These are phyloP conservation scores for Drosophila setosimentum DNA, from an alignment of 2,888 invertebrate species.

Conservation along the genomic window DNA sequence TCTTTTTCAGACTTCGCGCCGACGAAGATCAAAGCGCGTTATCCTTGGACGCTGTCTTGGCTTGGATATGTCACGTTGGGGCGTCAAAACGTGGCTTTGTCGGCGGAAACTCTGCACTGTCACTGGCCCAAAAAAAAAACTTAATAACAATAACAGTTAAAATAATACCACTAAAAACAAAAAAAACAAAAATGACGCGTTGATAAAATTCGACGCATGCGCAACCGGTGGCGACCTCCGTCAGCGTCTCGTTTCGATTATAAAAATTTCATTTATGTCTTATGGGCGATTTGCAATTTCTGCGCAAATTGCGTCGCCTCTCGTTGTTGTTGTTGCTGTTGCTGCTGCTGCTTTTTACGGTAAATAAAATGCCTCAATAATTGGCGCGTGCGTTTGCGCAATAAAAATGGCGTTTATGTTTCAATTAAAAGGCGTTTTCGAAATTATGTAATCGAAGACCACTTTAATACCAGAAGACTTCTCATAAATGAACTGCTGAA, in stretches of 20 bases:
- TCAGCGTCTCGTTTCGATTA: constrained; percentile 72
- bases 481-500: not conserved
- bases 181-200: constrained; percentile 5
- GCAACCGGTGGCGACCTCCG: constrained; percentile 54
- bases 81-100: constrained; percentile 53
- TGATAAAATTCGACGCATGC: constrained; percentile 58
- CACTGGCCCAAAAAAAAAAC: constrained; percentile 47
- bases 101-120: constrained; percentile 49
- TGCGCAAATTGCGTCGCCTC: constrained; percentile 62
- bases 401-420: constrained; percentile 76
- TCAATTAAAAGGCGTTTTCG: constrained; percentile 68
- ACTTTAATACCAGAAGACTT: constrained; percentile 19
- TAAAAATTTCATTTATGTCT: constrained; percentile 79
- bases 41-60: constrained; percentile 44
- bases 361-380: constrained; percentile 68
- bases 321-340: not conserved
- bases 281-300: constrained; percentile 79
- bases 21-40: constrained; percentile 65
- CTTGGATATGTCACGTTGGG: constrained; percentile 53
- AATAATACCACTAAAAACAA: constrained; percentile 34
- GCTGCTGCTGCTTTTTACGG: constrained; percentile 34
- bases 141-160: constrained; percentile 76
- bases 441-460: constrained; percentile 51
- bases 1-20: constrained; percentile 35
- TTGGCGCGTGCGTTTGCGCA: constrained; percentile 74